phyloP scores from a whole-genome alignment of 2,113 vertebrate genomes.

The Amia ocellicauda region DNA sequence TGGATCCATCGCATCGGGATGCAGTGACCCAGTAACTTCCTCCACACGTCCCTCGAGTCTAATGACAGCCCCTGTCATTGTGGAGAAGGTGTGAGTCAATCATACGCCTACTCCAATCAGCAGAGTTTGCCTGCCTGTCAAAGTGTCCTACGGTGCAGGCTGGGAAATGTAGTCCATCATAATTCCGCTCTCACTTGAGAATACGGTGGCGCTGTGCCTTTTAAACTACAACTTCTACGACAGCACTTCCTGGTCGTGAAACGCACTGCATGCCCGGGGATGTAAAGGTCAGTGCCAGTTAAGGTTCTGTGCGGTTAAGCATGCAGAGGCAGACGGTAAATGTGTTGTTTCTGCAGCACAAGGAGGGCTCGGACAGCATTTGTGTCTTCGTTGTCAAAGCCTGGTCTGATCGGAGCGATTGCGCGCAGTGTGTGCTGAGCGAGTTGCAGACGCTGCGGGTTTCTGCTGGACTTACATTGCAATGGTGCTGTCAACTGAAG shows the following conservation, averaged over 20 bases:
- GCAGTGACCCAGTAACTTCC: neutral
- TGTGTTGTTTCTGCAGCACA: too few relatives aligned
- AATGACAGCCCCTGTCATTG: neutral
- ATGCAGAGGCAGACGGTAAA: too few relatives aligned
- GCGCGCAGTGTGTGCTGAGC: too few relatives aligned
- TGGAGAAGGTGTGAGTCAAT: too few relatives aligned
- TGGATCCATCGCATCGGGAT: constrained; percentile 23
- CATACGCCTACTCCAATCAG: constrained; percentile 9
- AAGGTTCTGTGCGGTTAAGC: too few relatives aligned
- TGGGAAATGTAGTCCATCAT: constrained; percentile 19
- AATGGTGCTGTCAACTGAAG: constrained; percentile 32
- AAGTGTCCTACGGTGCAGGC: neutral
- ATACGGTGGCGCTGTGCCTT: neutral
- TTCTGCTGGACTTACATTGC: too few relatives aligned
- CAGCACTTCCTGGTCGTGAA: constrained; percentile 11
- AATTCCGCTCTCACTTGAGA: neutral
- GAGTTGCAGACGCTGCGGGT: too few relatives aligned
- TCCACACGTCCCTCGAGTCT: neutral
- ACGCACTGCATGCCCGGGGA: too few relatives aligned
- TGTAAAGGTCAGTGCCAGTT: constrained; percentile 30
- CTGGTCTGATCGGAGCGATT: too few relatives aligned
- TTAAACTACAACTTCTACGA: constrained; percentile 15
- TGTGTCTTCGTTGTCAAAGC: too few relatives aligned
- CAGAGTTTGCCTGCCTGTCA: neutral
- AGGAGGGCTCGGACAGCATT: too few relatives aligned